Evolutionary conservation across 1,140 invertebrate genomes (phyloP), one percentile per base, ranked within the genome.

Genomic region (Cataglyphis hispanica): DNA sequence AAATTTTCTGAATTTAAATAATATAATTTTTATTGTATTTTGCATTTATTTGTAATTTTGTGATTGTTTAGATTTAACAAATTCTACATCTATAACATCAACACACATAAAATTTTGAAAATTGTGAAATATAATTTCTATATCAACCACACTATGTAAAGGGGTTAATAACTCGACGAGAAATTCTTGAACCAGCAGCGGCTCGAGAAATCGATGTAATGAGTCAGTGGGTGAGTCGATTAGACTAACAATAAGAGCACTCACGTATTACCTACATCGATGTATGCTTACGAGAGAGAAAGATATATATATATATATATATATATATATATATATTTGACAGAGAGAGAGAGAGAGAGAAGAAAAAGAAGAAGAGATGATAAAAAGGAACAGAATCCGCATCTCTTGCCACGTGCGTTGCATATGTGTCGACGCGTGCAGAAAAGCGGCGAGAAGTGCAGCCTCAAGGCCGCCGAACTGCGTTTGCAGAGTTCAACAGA

Each of bases 391-490:
- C 31, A 27, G 69, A 81, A 46, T 83, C 43, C 34, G 34, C 31
- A 43, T 69, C 60, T 58, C 60, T 58, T 31, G 34, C 37, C 64
- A 60, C 58, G 70, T 74, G 58, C 87, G 50, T 87, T 43, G 80
- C 87, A 86, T 84, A 80, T 86, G 86, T 86, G 83, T 89, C 56
- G 84, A 84, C 80, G 80, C 74, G 60, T 87, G 80, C 11, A 84
- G 61, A 78, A 58, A 50, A 64, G 63, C 53, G 76, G 70, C 46
- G 37, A 63, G 37, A 50, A 74, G 60, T 50, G 85, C 58, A 64
- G 56, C 56, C 72, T 90, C 87, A 90, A 89, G 86, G 87, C 76
- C 87, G 75, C 63, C 53, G 25, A 72, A 84, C 58, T 77, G 81
- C 84, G 85, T 85, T 85, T 72, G 34, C n/a, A 6, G 63, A 87